Conservation (phyloP, 2,113 vertebrate genomes). For the Prunella fulvescens region DNA sequence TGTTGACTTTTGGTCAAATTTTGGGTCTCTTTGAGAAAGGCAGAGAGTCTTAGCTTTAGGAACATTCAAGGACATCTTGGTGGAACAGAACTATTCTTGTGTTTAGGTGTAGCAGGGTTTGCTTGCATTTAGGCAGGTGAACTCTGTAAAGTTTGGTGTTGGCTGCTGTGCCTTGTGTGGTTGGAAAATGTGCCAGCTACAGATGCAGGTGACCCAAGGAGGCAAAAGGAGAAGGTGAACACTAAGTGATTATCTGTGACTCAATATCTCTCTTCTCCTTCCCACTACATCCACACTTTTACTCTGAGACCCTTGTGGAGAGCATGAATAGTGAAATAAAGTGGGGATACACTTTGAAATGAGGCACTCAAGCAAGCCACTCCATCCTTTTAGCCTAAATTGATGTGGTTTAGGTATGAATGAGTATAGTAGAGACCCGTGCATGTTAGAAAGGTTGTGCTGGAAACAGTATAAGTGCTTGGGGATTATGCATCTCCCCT, state of each 20-base stretch:
- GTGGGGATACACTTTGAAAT: neutral
- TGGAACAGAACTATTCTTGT: neutral
- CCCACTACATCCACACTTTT: neutral
- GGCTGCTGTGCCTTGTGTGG: neutral
- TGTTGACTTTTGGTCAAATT: neutral
- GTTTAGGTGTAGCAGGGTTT: neutral
- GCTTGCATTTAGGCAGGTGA: neutral
- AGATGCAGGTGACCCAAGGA: neutral
- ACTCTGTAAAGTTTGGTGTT: neutral
- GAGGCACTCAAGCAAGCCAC: neutral
- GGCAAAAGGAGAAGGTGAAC: neutral
- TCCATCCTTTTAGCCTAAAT: neutral
- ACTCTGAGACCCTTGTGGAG: neutral
- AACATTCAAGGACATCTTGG: neutral
- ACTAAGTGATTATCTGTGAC: neutral
- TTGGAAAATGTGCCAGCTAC: neutral
- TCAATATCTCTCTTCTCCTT: neutral
- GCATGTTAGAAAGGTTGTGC: neutral
- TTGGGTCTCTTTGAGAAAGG: neutral
- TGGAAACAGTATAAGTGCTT: neutral
- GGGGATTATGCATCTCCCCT: neutral
- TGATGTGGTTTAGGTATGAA: neutral
- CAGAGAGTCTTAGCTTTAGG: neutral
- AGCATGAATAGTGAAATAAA: neutral
- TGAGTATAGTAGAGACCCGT: accelerated